Evolutionary conservation across 1,140 invertebrate genomes (phyloP), one percentile per base, ranked within the genome.

Genomic region (Hylyphantes graminicola): DNA sequence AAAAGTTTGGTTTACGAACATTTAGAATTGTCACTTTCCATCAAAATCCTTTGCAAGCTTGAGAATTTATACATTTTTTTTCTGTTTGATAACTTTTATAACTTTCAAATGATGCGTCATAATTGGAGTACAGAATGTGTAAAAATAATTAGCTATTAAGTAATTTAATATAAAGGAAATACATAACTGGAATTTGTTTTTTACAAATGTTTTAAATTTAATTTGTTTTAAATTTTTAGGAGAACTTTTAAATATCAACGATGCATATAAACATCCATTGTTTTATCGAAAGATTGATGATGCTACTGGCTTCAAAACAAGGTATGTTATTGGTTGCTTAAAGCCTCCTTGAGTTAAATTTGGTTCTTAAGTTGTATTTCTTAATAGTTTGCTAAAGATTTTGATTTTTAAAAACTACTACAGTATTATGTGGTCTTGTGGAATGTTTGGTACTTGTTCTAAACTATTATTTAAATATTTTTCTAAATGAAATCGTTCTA

Each of bases 241-340:
- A 88, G 90, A 92, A 85, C 88, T 95, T 17, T 90, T 95, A n/a
- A 96, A 96, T 88, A 94, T 94, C 73, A 91, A 92, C 85, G 92
- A 94, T 87, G 93, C 94, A 1, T 94, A 94, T 88, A 91, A 93
- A 35, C 93, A 96, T 90, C 94, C 94, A 2, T 89, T 94, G 74
- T 95, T 95, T 89, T 94, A 94, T 88, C 91, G 92, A 86, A 93
- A 92, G 54, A 92, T 95, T 74, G 94, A 95, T 89, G 92, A 94
- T 87, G 90, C 91, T 57, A 95, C 94, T 59, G 94, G 94, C 13
- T 95, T 94, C 88, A 92, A 91, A 87, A 95, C 94, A 48, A 74
- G 80, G 80, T 82, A 74, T 55, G 21, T 53, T 8, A 72, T 50
- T 35, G 35, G 5, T 35, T 35, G 5, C 35, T 35, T 5, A 35